Conservation (phyloP, 2,888 invertebrate genomes). For the Pharmacophagus antenor region DNA sequence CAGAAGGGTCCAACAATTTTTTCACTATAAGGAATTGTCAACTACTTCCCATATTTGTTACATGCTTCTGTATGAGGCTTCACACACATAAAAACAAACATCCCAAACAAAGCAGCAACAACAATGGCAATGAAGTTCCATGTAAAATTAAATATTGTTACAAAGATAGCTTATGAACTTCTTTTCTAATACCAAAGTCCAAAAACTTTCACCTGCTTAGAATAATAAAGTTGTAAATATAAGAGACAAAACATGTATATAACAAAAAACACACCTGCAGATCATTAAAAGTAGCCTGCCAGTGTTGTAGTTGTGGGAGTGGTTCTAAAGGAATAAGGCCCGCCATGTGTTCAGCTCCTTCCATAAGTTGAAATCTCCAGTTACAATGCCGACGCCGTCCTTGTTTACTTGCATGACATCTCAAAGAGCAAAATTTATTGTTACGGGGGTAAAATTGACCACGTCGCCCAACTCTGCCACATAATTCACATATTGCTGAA, state of each 20-base stretch:
- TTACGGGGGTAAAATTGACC: constrained; percentile 65
- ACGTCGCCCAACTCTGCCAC: constrained; percentile 68
- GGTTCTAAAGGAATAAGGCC: constrained; percentile 75
- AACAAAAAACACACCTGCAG: constrained; percentile 53
- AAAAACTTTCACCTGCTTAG: not conserved
- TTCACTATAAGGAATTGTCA: too few species aligned
- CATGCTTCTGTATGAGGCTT: too few species aligned
- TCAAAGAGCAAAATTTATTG: constrained; percentile 66
- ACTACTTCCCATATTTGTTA: too few species aligned
- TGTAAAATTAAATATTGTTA: too few species aligned
- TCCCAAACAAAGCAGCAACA: too few species aligned
- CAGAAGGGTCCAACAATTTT: too few species aligned
- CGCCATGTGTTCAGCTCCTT: constrained; percentile 72
- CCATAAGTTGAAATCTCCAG: constrained; percentile 73
- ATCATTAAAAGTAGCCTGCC: constrained; percentile 66
- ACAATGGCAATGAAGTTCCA: too few species aligned
- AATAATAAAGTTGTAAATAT: not conserved
- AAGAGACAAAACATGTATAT: not conserved
- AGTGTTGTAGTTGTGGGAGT: constrained; percentile 71
- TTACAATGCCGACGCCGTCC: constrained; percentile 54
- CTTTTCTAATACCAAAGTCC: not conserved
- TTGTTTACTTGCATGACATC: constrained; percentile 58
- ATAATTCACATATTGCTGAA: constrained; percentile 72
- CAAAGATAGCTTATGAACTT: too few species aligned
- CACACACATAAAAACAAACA: too few species aligned